Evolutionary conservation across 2,797 vertebrate species (phyloP).

Genomic region (Tapirus indicus): DNA sequence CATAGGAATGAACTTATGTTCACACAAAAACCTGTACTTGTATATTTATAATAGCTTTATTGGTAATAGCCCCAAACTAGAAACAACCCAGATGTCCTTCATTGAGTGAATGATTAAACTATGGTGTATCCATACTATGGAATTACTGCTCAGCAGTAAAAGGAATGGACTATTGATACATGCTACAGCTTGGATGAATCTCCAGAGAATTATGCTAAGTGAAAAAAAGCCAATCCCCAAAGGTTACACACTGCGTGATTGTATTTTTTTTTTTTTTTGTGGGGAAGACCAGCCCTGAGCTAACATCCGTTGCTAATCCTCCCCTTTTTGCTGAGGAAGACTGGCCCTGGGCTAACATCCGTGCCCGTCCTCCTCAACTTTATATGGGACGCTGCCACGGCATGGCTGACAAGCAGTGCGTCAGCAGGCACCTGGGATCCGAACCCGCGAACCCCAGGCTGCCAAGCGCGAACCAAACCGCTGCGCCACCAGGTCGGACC

Average conservation of each 20-base stretch:
- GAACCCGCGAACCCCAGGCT: too few relatives aligned
- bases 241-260: background rate
- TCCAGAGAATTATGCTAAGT: background rate
- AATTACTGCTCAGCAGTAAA: background rate
- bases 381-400: too few relatives aligned
- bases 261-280: background rate
- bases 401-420: too few relatives aligned
- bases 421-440: too few relatives aligned
- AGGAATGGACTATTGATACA: background rate
- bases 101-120: background rate
- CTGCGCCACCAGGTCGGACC: too few relatives aligned
- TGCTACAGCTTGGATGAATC: background rate
- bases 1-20: background rate
- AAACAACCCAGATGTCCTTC: background rate
- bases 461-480: too few relatives aligned
- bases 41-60: background rate
- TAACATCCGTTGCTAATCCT: too few relatives aligned
- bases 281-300: too few relatives aligned
- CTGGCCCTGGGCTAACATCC: too few relatives aligned
- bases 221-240: background rate
- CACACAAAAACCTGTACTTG: background rate
- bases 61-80: background rate
- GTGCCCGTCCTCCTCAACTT: too few relatives aligned
- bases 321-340: too few relatives aligned
- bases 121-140: background rate